Evolutionary conservation across 2,113 vertebrate species (phyloP), one percentile per base, ranked within the genome.

Genomic region (Chaetura pelagica): DNA sequence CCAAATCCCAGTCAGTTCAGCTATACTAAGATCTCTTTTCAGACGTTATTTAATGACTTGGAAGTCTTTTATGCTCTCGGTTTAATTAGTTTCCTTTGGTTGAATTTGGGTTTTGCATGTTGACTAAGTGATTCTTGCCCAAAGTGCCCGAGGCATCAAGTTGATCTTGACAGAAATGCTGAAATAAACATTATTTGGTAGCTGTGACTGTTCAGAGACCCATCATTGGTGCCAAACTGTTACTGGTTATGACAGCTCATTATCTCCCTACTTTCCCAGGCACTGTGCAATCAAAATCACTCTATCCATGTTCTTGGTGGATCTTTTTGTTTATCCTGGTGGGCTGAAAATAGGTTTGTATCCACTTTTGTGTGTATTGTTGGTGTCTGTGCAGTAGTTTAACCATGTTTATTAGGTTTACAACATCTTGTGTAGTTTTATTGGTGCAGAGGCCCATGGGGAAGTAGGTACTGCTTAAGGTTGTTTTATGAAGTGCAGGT

Each of bases 161-260:
- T 64, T 93, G 77, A 82, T 94, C 89, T 94, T 1, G 19, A 96
- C 81, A 93, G 94, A 91, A 96, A 93, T 82, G 95, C 94, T 95
- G 95, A 91, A 90, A 80, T 93, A 93, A 94, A 89, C 94, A 75
- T 86, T 90, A 52, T 87, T 89, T 91, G 81, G 94, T 84, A 58
- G 86, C 91, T 91, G 73, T 4, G 24, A 64, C 84, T 29, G 4
- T 94, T 92, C 76, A 46, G 89, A 89, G 77, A 58, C 3, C 8
- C 86, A 62, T 95, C 87, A 26, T 66, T 78, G 66, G 73, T 89
- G 87, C 93, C 9, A 30, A 91, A 74, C 62, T 64, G 69, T 84
- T 94, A 72, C 80, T 76, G 0, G 0, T 80, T 89, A 15, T 94
- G 95, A 97, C 95, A 95, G 91, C 84, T 97, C 91, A 95, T 96